Conservation (phyloP, 2,113 vertebrate species). For the Ariopsis seemanni region DNA sequence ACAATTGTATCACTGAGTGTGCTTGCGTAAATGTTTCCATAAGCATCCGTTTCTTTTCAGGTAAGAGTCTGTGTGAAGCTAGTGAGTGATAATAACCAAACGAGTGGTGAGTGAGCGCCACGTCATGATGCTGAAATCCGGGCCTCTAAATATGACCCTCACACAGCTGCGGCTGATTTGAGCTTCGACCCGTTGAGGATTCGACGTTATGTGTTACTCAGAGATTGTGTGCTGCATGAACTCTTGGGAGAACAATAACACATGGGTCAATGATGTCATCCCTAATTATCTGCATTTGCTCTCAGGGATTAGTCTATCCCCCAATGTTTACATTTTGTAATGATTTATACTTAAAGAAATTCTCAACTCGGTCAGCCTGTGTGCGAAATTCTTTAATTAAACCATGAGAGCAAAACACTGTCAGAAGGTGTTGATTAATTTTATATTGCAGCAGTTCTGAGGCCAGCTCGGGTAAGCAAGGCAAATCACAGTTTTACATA, state of each 20-base stretch:
- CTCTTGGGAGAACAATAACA: conserved; percentile 42
- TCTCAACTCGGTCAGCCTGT: background rate
- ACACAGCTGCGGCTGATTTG: conserved; percentile 45
- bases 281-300: conserved; percentile 38
- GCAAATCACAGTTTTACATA: background rate
- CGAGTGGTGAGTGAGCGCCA: background rate
- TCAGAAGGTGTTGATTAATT: background rate
- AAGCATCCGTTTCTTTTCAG: background rate
- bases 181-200: conserved; percentile 27
- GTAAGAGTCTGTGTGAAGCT: background rate
- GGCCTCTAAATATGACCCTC: conserved; percentile 13
- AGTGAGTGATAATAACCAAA: conserved; percentile 23
- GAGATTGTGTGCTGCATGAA: conserved; percentile 34
- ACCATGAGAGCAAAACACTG: too few relatives aligned
- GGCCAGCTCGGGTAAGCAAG: background rate
- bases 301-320: conserved; percentile 30
- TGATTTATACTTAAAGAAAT: conserved; percentile 49
- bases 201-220: conserved; percentile 37
- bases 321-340: conserved; percentile 53
- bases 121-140: conserved; percentile 4
- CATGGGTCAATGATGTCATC: conserved; percentile 51
- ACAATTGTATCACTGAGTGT: background rate
- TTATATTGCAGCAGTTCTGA: background rate
- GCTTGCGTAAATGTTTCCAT: conserved; percentile 3
- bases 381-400: background rate